Conservation (phyloP, 2,113 vertebrate species). For the Peromyscus leucopus region DNA sequence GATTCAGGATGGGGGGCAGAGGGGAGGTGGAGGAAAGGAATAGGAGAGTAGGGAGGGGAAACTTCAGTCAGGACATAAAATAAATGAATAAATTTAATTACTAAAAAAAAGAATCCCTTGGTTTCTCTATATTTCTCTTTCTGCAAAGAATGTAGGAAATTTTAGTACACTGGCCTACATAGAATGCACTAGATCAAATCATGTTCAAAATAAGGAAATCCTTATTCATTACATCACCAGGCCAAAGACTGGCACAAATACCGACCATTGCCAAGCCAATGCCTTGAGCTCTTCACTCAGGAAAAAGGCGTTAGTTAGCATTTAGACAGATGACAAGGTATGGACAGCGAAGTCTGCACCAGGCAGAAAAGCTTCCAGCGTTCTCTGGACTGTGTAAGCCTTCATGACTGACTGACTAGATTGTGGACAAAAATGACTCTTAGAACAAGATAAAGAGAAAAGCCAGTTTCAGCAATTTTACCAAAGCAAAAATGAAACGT, state of each 20-base stretch:
- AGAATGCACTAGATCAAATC: background rate
- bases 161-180: slow-evolving; percentile 45
- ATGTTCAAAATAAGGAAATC: slow-evolving; percentile 70
- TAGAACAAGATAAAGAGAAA: slow-evolving; percentile 53
- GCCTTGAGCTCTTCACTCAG: slow-evolving; percentile 2
- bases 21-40: background rate
- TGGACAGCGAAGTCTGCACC: slow-evolving; percentile 60
- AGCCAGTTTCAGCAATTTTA: slow-evolving; percentile 12
- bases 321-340: slow-evolving; percentile 68
- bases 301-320: slow-evolving; percentile 15
- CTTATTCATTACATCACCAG: background rate
- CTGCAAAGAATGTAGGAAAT: slow-evolving; percentile 38
- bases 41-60: background rate
- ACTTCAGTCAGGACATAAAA: background rate
- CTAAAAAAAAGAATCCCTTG: slow-evolving; percentile 4
- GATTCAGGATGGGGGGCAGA: background rate
- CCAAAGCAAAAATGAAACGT: slow-evolving; percentile 23
- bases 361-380: background rate
- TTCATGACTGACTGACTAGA: slow-evolving; percentile 72
- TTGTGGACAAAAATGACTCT: slow-evolving; percentile 53
- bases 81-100: background rate
- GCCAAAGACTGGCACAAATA: background rate
- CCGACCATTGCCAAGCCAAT: slow-evolving; percentile 32
- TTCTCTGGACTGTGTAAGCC: slow-evolving; percentile 63
- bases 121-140: slow-evolving; percentile 47